phyloP scores from a whole-genome alignment of 2,888 invertebrate species.

The Patella caerulea region DNA sequence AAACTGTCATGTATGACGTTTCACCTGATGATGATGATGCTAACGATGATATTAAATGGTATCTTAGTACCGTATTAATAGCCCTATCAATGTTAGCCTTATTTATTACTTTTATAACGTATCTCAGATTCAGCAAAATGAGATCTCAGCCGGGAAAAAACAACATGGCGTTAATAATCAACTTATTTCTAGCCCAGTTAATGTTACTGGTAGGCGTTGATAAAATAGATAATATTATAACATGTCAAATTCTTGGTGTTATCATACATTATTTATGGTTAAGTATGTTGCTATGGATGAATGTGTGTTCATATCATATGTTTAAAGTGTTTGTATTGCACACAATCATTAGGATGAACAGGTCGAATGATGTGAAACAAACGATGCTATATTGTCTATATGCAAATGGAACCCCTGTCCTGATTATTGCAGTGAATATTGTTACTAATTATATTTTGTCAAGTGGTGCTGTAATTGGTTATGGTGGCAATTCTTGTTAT shows the following conservation, averaged over 20 bases:
- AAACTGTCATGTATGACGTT: neutral
- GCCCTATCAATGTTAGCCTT: conserved; percentile 37
- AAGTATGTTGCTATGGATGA: conserved; percentile 40
- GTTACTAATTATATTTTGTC: conserved; percentile 11
- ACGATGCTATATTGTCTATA: conserved; percentile 24
- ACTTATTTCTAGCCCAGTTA: conserved; percentile 38
- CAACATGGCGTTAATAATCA: conserved; percentile 37
- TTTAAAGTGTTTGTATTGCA: conserved; percentile 27
- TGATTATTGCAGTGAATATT: conserved; percentile 26
- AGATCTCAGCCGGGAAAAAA: conserved; percentile 41
- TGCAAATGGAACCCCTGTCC: conserved; percentile 10
- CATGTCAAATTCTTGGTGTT: conserved; percentile 39
- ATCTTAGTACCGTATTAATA: conserved; percentile 3
- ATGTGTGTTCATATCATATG: conserved; percentile 44
- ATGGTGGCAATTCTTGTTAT: conserved; percentile 39
- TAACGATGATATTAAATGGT: neutral
- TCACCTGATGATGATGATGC: neutral
- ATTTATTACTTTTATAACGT: conserved; percentile 38
- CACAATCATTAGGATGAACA: conserved; percentile 8
- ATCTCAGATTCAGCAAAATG: conserved; percentile 28
- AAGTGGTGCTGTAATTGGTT: conserved; percentile 24
- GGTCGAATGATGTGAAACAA: conserved; percentile 16
- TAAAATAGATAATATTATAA: conserved; percentile 12
- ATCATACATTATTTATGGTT: conserved; percentile 45
- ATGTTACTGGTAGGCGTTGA: conserved; percentile 36